Base-by-base conservation (phyloP, 2,888 invertebrate genomes). In the Oxytorus armatus region DNA sequence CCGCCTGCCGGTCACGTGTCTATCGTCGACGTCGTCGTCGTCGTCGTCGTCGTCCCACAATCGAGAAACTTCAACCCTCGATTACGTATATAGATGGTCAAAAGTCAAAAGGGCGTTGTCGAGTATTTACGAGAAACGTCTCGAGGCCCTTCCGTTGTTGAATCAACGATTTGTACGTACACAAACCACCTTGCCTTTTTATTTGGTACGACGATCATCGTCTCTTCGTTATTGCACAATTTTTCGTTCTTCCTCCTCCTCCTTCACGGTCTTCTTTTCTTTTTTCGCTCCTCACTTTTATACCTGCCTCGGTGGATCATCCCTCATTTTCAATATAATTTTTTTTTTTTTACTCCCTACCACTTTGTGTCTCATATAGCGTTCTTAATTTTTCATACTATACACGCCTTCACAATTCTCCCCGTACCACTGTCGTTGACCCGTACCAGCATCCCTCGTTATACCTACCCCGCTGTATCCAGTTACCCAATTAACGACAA, bases 1-100 rank as follows among this genome's bases (percentile, higher is more conserved):
- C 77, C 81, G 75, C 79, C 74, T 89, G 89, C 88, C 88, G 89
- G 88, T 89, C 89, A 88, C 89, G 89, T 88, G 89, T 88, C 86
- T 77, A 81, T 57, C 75, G 51, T 53, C 55, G 61, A 5, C 39
- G 51, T 14, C 77, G 81, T 57, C 75, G 51, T 53, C 55, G 61
- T 11, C 39, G 51, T 14, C 77, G 75, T 11, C 51, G 68, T 21
- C 77, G 79, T 80, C 61, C 63, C 61, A 68, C 73, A 77, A 79
- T 63, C 55, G 76, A 57, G 72, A 61, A 73, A 47, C 61, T 57
- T 66, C 68, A 73, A 77, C 57, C 69, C 70, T 57, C 63, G 25
- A 44, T 69, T 33, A 63, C 16, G 10, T 39, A 23, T 39, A n/a
- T 23, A 18, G 21, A 14, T 21, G 18, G 21, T 18, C 39, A 14